phyloP scores from a whole-genome alignment of 2,888 invertebrate species.

The Ypsolopha scabrella region DNA sequence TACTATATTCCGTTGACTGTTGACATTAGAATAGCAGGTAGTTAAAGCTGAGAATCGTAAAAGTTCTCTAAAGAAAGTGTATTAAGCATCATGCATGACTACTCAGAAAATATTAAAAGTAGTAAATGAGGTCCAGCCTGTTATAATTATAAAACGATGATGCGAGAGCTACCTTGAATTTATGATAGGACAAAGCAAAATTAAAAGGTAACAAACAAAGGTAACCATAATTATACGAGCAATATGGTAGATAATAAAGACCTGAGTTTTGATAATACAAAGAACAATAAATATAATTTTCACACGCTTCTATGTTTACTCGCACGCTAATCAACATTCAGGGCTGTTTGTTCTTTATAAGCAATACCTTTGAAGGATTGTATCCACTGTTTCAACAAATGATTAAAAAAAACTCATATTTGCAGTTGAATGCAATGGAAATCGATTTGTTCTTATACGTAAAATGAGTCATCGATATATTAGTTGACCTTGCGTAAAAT shows the following conservation, averaged over 20 bases:
- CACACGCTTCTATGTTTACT: slow-evolving; percentile 30
- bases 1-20: neutral
- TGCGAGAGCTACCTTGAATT: neutral
- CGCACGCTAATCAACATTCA: slow-evolving; percentile 31
- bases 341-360: slow-evolving; percentile 11
- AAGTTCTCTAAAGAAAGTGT: neutral
- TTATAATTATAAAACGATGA: no score
- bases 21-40: slow-evolving; percentile 11
- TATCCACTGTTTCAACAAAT: neutral
- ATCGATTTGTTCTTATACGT: neutral
- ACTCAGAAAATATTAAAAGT: no score
- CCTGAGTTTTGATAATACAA: slow-evolving; percentile 10
- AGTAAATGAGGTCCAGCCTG: no score
- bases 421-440: neutral
- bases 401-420: neutral
- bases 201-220: no score
- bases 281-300: slow-evolving; percentile 17
- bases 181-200: neutral
- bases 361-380: neutral
- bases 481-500: neutral
- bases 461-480: neutral
- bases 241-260: neutral
- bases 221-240: no score
- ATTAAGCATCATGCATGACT: neutral
- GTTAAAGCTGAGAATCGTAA: neutral